phyloP scores from a whole-genome alignment of 2,888 invertebrate species.

The Tachina grossa region DNA sequence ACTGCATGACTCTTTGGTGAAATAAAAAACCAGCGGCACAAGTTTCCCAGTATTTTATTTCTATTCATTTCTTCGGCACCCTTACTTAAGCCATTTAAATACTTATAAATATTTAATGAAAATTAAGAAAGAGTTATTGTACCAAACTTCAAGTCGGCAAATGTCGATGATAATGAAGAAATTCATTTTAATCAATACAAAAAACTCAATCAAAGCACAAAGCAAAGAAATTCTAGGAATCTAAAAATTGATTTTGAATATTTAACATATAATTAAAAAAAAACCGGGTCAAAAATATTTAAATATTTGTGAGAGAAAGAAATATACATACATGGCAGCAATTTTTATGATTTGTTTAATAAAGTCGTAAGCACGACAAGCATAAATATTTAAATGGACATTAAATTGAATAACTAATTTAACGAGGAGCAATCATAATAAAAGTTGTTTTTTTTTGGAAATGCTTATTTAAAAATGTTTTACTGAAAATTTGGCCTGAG shows the following conservation, averaged over 20 bases:
- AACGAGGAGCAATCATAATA: too few relatives aligned
- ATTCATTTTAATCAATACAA: slow-evolving; percentile 31
- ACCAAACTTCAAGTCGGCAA: slow-evolving; percentile 26
- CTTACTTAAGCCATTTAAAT: slow-evolving; percentile 33
- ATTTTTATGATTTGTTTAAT: not conserved
- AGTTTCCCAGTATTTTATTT: slow-evolving; percentile 43
- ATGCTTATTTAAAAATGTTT: too few relatives aligned
- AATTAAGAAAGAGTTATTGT: slow-evolving; percentile 62
- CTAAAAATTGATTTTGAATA: slow-evolving; percentile 2
- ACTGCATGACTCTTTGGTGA: slow-evolving; percentile 73
- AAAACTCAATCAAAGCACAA: not conserved
- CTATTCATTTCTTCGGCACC: slow-evolving; percentile 14
- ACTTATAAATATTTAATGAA: slow-evolving; percentile 64
- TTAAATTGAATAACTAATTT: too few relatives aligned
- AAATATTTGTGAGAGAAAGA: not conserved
- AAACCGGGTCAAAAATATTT: not conserved
- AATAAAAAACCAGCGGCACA: slow-evolving; percentile 61
- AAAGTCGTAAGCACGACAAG: not conserved
- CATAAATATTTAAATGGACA: too few relatives aligned
- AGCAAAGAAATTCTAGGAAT: slow-evolving; percentile 1
- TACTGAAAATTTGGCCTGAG: too few relatives aligned
- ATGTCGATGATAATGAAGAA: slow-evolving; percentile 32
- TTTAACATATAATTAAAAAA: not conserved
- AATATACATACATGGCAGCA: not conserved
- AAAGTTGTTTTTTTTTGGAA: too few relatives aligned